Percentiles rank a stretch among this genome's conserved stretches.
These are phyloP conservation scores for Pissodes strobi DNA, from an alignment of 1,140 invertebrate genomes.

Conservation along the genomic window DNA sequence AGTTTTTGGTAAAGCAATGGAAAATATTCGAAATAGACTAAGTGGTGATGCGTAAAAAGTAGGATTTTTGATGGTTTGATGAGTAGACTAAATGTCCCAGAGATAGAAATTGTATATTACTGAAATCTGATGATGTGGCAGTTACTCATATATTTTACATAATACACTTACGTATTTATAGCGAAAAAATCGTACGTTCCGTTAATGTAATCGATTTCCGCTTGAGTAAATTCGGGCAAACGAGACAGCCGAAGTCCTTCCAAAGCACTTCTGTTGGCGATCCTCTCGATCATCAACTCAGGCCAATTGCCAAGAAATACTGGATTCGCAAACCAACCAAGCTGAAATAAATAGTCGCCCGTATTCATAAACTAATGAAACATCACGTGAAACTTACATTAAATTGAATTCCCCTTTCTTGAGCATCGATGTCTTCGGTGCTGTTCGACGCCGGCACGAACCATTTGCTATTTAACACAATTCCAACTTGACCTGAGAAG, in stretches of 20 bases:
- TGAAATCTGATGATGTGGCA: too few species aligned
- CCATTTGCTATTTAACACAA: constrained; percentile 37
- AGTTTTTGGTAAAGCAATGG: too few species aligned
- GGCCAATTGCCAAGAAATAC: constrained; percentile 71
- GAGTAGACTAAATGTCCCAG: too few species aligned
- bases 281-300: constrained; percentile 62
- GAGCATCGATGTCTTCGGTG: constrained; percentile 56
- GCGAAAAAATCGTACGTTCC: constrained; percentile 58
- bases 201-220: constrained; percentile 62
- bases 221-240: constrained; percentile 62
- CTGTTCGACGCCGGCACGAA: constrained; percentile 26
- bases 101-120: too few species aligned
- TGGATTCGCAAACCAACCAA: constrained; percentile 58
- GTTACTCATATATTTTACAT: not conserved
- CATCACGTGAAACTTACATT: not conserved
- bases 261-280: constrained; percentile 61
- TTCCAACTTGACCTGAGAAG: constrained; percentile 30
- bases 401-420: constrained; percentile 56
- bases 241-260: constrained; percentile 59
- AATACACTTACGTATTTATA: constrained; percentile 34
- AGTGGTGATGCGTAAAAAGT: too few species aligned
- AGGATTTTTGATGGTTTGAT: too few species aligned
- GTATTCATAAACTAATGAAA: not conserved
- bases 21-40: too few species aligned
- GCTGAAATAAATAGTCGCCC: not conserved